Percentiles rank a stretch among this genome's conserved stretches.
Evolutionary conservation across 2,888 invertebrate genomes (phyloP).

Genomic region (Netelia inedita): DNA sequence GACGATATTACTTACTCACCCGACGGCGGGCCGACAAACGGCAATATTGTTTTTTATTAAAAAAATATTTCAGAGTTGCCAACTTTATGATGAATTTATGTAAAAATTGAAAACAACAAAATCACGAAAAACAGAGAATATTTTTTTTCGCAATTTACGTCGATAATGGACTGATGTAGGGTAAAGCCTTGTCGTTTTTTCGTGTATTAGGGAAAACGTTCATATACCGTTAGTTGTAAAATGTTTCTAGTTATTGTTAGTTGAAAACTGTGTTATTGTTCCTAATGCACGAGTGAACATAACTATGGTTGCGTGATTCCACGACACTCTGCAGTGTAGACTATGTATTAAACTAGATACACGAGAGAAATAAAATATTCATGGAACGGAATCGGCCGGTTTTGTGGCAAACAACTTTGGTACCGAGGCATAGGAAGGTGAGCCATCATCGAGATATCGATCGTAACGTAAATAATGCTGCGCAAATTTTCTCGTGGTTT

Average conservation of each 20-base stretch:
- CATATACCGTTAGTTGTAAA: no score
- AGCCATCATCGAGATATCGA: conserved; percentile 35
- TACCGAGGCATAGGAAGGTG: not conserved
- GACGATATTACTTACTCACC: not conserved
- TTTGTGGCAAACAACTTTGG: conserved; percentile 47
- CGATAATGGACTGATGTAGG: not conserved
- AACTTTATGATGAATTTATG: not conserved
- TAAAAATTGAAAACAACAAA: not conserved
- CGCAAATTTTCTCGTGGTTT: not conserved
- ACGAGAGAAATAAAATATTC: conserved; percentile 58
- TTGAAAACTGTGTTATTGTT: conserved; percentile 22
- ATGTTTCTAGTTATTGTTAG: not conserved
- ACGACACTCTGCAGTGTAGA: conserved; percentile 15
- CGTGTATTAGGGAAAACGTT: not conserved
- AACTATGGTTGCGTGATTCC: conserved; percentile 58
- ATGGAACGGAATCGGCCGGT: conserved; percentile 27
- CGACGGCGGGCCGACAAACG: not conserved
- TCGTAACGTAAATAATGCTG: conserved; percentile 42
- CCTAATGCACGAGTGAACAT: conserved; percentile 18
- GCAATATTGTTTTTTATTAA: not conserved
- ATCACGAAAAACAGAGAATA: not conserved
- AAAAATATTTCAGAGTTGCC: not conserved
- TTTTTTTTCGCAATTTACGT: not conserved
- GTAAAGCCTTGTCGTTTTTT: not conserved
- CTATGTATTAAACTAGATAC: conserved; percentile 24